Conservation (phyloP, 2,113 vertebrate species). For the Geothlypis trichas region DNA sequence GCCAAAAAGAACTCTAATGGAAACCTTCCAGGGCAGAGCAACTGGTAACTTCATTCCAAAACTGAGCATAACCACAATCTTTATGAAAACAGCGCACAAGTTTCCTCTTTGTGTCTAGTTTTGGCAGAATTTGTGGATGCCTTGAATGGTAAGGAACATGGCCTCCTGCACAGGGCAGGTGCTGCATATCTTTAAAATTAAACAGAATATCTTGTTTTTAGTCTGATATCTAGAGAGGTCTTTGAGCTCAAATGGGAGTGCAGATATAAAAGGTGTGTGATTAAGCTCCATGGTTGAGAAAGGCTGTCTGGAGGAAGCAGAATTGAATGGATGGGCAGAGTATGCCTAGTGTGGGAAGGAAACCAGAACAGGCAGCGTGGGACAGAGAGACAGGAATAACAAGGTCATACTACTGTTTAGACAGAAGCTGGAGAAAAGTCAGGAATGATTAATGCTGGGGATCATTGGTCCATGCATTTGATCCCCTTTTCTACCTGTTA, state of each 20-base stretch:
- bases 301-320: not conserved
- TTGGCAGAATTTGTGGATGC: not conserved
- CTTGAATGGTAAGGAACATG: not conserved
- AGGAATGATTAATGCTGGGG: not conserved
- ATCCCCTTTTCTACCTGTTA: not conserved
- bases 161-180: not conserved
- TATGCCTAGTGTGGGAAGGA: not conserved
- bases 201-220: not conserved
- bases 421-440: not conserved
- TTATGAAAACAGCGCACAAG: not conserved
- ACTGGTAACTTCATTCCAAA: not conserved
- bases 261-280: not conserved
- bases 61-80: not conserved
- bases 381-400: not conserved
- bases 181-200: not conserved
- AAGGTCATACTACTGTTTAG: not conserved
- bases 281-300: not conserved
- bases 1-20: not conserved
- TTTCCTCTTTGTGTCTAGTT: not conserved
- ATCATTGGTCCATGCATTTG: not conserved
- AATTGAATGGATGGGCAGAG: not conserved
- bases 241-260: not conserved
- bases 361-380: not conserved
- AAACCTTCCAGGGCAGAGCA: not conserved
- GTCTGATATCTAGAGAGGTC: not conserved